Conservation (phyloP, 2,797 vertebrate genomes). For the Acanthurus leucopareius region DNA sequence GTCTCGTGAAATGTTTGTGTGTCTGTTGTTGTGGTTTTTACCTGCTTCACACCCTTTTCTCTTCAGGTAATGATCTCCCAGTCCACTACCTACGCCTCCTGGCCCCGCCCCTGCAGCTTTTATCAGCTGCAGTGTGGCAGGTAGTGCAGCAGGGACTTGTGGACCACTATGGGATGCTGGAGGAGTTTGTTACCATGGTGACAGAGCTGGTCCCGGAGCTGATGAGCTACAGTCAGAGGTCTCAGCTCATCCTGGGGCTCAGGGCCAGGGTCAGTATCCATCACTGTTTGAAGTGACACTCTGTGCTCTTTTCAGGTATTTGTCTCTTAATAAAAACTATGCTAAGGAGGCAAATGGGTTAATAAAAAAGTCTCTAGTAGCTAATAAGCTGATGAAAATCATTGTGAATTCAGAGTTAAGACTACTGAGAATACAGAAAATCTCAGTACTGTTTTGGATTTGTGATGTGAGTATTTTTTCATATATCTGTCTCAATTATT, state of each 20-base stretch:
- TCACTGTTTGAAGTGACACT: neutral
- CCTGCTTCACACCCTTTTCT: neutral
- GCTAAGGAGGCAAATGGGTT: neutral
- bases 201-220: conserved; percentile 85
- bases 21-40: neutral
- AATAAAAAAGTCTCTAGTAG: neutral
- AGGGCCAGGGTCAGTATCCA: conserved; percentile 84
- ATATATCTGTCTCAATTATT: neutral
- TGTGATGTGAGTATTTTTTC: neutral
- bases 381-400: neutral
- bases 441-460: neutral
- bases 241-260: conserved; percentile 87
- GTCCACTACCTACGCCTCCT: conserved; percentile 79
- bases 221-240: conserved; percentile 87
- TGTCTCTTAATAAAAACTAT: neutral
- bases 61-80: conserved; percentile 77
- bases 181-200: conserved; percentile 86
- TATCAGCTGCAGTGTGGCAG: conserved; percentile 86
- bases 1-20: too few species aligned
- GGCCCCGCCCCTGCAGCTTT: conserved; percentile 83
- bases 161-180: conserved; percentile 84
- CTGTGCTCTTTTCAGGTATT: neutral
- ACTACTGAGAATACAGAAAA: neutral
- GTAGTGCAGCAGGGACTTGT: conserved; percentile 82
- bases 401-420: neutral